Evolutionary conservation across 2,888 invertebrate genomes (phyloP), one percentile per base, ranked within the genome.

Genomic region (Pseudoips prasinana): DNA sequence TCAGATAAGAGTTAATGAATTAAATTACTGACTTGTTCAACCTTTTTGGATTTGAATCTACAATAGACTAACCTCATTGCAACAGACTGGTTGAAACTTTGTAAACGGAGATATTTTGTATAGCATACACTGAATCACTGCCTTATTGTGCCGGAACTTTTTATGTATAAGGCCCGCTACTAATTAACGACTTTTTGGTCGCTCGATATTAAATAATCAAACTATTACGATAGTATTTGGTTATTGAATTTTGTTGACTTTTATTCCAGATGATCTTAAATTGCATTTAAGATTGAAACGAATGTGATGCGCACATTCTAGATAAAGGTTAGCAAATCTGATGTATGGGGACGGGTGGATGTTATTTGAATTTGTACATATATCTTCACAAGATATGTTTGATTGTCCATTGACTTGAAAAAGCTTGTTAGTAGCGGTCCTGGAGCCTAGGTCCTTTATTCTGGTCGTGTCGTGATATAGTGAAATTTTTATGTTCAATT

Each of bases 1-100:
- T 82, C 84, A 80, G 65, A 79, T 86, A 86, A 80, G 78, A 76
- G 68, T 80, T 79, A 79, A 78, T 73, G 79, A 81, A 81, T 72
- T 73, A 61, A 73, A 76, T 73, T 69, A 81, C 70, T 74, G 79
- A 86, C 79, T 83, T 68, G 77, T 85, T 85, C 76, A 81, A 87
- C 79, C 72, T 74, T 86, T 86, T 87, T 86, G 87, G 87, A 87
- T 87, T 87, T 87, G 87, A 87, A 85, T 87, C 84, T 87, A 87
- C 85, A 87, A 86, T 86, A 86, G 81, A 71, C 59, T 62, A 69
- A 86, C 84, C 87, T 86, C 85, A 86, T 76, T 66, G 81, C 77
- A 81, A 86, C 86, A 86, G 87, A 87, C 87, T 87, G 87, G 76
- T 77, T 68, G 79, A 81, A 78, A 77, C 69, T 85, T 83, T 84